These are phyloP conservation scores for Telenomus remus DNA, from an alignment of 1,140 invertebrate genomes.

Conservation along the genomic window DNA sequence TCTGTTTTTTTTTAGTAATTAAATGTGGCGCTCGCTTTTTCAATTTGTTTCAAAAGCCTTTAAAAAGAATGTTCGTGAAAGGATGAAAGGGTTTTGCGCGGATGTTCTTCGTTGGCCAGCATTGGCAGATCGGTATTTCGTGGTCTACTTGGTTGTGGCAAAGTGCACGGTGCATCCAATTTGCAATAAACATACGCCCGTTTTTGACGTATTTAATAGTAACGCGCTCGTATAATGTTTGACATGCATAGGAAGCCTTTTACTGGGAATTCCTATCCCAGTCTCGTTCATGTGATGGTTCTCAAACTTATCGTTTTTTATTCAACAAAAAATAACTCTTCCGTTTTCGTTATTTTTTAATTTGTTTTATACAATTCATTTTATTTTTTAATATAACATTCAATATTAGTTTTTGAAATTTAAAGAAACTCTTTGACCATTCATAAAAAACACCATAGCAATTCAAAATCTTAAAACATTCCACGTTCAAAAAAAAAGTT, in stretches of 20 bases:
- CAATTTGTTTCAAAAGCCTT: slow-evolving; percentile 34
- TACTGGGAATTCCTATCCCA: slow-evolving; percentile 66
- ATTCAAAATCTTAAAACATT: no score
- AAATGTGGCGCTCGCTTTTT: slow-evolving; percentile 38
- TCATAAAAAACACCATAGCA: no score
- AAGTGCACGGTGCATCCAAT: slow-evolving; percentile 71
- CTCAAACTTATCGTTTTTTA: slow-evolving; percentile 19
- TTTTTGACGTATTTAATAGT: slow-evolving; percentile 75
- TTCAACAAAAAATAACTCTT: no score
- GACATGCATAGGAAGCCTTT: slow-evolving; percentile 72
- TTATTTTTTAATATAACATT: no score
- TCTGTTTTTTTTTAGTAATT: slow-evolving; percentile 28
- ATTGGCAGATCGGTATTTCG: slow-evolving; percentile 61
- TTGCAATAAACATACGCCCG: slow-evolving; percentile 74
- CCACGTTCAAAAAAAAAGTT: no score
- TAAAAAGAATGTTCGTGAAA: slow-evolving; percentile 54
- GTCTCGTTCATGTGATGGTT: slow-evolving; percentile 53
- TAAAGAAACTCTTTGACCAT: no score
- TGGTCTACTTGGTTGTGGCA: slow-evolving; percentile 63
- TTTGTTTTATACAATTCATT: no score
- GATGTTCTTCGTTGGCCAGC: slow-evolving; percentile 48
- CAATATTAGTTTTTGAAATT: no score
- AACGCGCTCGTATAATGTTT: slow-evolving; percentile 74
- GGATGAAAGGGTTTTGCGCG: slow-evolving; percentile 42
- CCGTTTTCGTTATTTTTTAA: no score